These are phyloP conservation scores for Synergus gifuensis DNA, from an alignment of 2,888 invertebrate genomes.

Conservation along the genomic window DNA sequence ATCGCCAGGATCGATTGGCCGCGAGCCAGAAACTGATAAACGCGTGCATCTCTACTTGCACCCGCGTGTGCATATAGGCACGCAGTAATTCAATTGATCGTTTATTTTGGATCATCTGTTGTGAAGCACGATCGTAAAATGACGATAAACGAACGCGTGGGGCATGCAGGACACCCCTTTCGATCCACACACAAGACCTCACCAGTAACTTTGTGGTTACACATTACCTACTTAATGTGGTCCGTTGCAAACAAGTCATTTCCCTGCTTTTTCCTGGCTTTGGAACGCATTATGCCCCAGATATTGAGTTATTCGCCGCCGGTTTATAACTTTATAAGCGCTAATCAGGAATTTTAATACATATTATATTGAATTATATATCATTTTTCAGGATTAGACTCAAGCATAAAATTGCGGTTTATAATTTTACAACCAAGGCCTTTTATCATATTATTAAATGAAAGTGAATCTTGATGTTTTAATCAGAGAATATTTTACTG, in stretches of 20 bases:
- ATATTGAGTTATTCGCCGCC: conserved; percentile 27
- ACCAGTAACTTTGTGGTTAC: conserved; percentile 34
- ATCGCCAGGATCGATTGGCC: conserved; percentile 59
- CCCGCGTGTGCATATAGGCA: conserved; percentile 34
- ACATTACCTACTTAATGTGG: conserved; percentile 16
- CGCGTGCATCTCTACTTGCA: conserved; percentile 26
- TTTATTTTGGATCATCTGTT: conserved; percentile 42
- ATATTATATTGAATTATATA: conserved; percentile 18
- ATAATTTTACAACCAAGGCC: neutral
- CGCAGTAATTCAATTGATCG: conserved; percentile 41
- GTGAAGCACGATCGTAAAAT: conserved; percentile 39
- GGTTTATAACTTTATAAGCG: conserved; percentile 34
- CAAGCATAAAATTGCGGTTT: neutral
- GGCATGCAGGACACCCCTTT: conserved; percentile 4
- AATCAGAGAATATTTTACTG: neutral
- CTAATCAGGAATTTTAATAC: neutral
- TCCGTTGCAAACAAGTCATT: conserved; percentile 33
- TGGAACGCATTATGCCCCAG: neutral
- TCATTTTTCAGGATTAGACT: neutral
- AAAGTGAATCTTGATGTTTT: conserved; percentile 20
- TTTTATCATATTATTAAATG: conserved; percentile 9
- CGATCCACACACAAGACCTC: neutral
- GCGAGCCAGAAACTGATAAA: conserved; percentile 52
- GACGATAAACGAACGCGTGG: conserved; percentile 33
- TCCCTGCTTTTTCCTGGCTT: neutral